These are phyloP conservation scores for Corydoras sp. DNA, from an alignment of 2,113 vertebrate genomes.

Conservation along the genomic window DNA sequence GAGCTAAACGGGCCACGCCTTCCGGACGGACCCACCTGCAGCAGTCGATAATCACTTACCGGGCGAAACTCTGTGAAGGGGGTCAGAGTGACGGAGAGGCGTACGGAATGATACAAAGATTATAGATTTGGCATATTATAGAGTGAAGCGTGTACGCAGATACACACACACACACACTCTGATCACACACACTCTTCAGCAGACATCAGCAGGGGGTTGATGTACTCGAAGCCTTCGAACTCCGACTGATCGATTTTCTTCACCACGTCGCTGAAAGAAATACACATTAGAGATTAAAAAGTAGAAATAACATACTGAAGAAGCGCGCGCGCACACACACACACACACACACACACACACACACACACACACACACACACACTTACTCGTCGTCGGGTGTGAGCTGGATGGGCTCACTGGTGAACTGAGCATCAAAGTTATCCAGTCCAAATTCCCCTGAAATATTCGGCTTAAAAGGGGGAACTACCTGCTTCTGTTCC, in stretches of 20 bases:
- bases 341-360: background rate
- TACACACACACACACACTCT: constrained; percentile 2
- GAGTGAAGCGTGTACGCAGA: background rate
- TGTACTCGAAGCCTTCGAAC: constrained; percentile 99
- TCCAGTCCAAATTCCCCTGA: constrained; percentile 97
- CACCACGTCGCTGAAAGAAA: constrained; percentile 78
- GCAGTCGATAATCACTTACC: too few relatives aligned
- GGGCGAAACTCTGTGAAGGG: too few relatives aligned
- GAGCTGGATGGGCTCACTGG: constrained; percentile 96
- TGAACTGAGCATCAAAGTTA: constrained; percentile 98
- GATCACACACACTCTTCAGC: constrained; percentile 96
- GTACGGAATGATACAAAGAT: too few relatives aligned
- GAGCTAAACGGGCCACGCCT: too few relatives aligned
- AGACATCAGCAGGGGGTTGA: constrained; percentile 98
- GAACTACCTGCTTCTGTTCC: constrained; percentile 97
- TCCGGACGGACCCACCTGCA: too few relatives aligned
- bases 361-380: constrained; percentile 1
- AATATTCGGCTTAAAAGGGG: constrained; percentile 98
- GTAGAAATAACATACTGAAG: too few relatives aligned
- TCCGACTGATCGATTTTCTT: constrained; percentile 99
- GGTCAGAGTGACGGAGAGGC: too few relatives aligned
- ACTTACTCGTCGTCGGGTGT: constrained; percentile 98
- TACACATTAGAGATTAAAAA: background rate
- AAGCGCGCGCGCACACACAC: background rate
- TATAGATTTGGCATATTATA: too few relatives aligned